Conservation (phyloP, 37 sponge, comb jelly and placozoan genomes). For the Theonella swinhoei region DNA sequence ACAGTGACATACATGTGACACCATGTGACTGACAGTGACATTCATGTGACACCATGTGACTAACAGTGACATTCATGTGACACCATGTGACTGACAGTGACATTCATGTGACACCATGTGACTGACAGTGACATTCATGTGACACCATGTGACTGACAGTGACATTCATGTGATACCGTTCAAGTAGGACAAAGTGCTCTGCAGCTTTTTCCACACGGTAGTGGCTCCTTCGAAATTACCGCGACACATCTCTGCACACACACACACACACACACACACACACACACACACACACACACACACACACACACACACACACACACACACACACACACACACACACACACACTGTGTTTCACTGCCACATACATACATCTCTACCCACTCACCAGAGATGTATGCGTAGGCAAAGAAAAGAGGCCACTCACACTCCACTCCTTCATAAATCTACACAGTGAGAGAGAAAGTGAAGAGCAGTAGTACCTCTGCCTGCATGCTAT, state of each 20-base stretch:
- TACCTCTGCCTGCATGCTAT: too few species aligned
- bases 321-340: too few species aligned
- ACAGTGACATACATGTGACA: too few species aligned
- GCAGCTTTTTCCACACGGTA: conserved; percentile 60
- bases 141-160: conserved; percentile 1
- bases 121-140: background rate
- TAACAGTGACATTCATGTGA: background rate
- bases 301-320: too few species aligned
- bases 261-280: too few species aligned
- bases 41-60: conserved; percentile 17
- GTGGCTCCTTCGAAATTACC: conserved; percentile 52
- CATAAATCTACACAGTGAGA: conserved; percentile 54
- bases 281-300: too few species aligned
- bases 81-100: conserved; percentile 8
- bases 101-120: conserved; percentile 15
- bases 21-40: background rate
- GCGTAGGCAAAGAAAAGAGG: conserved; percentile 68
- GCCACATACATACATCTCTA: too few species aligned
- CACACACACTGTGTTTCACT: too few species aligned
- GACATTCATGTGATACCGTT: conserved; percentile 19
- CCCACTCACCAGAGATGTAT: conserved; percentile 56
- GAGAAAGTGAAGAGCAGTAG: background rate
- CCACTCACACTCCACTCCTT: conserved; percentile 87
- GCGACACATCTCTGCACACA: conserved; percentile 63
- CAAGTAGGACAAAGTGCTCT: background rate